These are phyloP conservation scores for Chorisops tibialis DNA, from an alignment of 2,888 invertebrate species.

Conservation along the genomic window DNA sequence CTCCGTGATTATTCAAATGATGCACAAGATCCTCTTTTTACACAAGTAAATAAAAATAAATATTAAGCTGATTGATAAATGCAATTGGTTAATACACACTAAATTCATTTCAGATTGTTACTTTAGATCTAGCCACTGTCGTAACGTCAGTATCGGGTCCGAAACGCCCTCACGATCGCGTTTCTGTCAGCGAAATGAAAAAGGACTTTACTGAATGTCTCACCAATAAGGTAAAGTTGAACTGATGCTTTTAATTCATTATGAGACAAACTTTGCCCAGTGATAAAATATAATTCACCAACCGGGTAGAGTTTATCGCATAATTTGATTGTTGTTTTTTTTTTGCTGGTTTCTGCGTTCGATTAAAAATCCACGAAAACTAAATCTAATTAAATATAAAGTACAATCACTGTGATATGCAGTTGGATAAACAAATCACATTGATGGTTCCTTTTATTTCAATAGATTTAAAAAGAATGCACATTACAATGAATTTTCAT, in stretches of 20 bases:
- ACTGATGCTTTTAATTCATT: constrained; percentile 27
- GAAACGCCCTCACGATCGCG: constrained; percentile 94
- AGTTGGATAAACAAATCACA: constrained; percentile 31
- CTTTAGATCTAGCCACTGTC: constrained; percentile 81
- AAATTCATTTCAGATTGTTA: constrained; percentile 60
- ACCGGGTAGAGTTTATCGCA: constrained; percentile 52
- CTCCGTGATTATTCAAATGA: constrained; percentile 76
- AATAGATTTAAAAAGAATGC: neutral
- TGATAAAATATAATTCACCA: constrained; percentile 44
- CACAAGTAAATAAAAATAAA: constrained; percentile 52
- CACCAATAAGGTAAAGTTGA: constrained; percentile 64
- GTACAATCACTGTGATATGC: constrained; percentile 36
- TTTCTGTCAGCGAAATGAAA: constrained; percentile 87
- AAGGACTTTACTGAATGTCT: constrained; percentile 82
- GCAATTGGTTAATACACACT: neutral
- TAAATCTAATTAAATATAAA: constrained; percentile 31
- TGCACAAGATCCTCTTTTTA: constrained; percentile 77
- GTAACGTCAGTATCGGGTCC: constrained; percentile 96
- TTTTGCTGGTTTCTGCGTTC: too few species aligned
- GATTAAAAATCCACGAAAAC: neutral
- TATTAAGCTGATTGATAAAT: neutral
- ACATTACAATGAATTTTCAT: neutral
- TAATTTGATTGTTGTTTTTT: constrained; percentile 36
- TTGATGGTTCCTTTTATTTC: constrained; percentile 35
- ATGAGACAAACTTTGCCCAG: constrained; percentile 54